Conservation (phyloP, 2,797 vertebrate genomes). For the Naso thynnoides region DNA sequence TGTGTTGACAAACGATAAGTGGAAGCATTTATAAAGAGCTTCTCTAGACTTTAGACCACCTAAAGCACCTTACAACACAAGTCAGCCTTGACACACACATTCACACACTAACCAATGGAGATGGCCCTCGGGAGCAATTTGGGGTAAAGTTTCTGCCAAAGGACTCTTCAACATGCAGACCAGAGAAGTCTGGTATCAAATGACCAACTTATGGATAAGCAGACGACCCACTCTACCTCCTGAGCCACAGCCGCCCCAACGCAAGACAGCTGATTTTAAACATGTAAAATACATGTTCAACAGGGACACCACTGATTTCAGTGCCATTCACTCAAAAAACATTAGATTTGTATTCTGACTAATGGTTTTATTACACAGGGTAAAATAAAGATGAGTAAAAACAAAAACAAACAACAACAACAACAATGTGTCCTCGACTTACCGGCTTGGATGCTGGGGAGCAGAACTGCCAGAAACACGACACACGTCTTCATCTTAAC, state of each 20-base stretch:
- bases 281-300: neutral
- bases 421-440: slow-evolving; percentile 31
- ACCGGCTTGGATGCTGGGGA: slow-evolving; percentile 75
- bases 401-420: neutral
- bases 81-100: too few species aligned
- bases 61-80: too few species aligned
- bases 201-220: too few species aligned
- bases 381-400: slow-evolving; percentile 7
- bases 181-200: too few species aligned
- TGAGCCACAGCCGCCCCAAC: too few species aligned
- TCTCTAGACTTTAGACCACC: too few species aligned
- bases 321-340: neutral
- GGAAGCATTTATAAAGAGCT: too few species aligned
- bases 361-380: neutral
- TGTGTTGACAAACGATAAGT: neutral
- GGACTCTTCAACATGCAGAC: too few species aligned
- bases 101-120: too few species aligned
- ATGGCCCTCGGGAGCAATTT: too few species aligned
- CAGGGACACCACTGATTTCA: neutral
- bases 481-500: slow-evolving; percentile 74
- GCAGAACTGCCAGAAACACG: slow-evolving; percentile 58
- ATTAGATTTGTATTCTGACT: neutral
- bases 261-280: neutral
- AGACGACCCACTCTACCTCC: too few species aligned
- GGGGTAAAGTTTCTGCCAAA: too few species aligned